These are phyloP conservation scores for Tenthredo distinguenda DNA, from an alignment of 2,888 invertebrate species.

Conservation along the genomic window DNA sequence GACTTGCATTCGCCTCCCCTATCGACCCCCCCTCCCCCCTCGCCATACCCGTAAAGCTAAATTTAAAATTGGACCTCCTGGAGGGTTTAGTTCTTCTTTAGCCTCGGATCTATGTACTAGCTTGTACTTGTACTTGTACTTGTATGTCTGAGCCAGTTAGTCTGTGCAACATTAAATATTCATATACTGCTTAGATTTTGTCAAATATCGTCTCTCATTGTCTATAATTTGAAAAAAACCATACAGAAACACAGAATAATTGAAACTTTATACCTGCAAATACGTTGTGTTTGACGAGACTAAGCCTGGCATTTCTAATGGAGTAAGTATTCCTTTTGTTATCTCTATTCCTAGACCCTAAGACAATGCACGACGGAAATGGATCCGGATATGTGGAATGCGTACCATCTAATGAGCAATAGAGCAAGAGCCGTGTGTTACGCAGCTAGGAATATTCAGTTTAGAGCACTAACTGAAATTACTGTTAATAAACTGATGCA, in stretches of 20 bases:
- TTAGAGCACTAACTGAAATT: constrained; percentile 83
- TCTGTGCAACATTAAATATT: neutral
- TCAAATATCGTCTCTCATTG: neutral
- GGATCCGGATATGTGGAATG: constrained; percentile 85
- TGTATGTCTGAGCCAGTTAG: neutral
- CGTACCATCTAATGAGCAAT: constrained; percentile 85
- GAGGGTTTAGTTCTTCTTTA: constrained; percentile 45
- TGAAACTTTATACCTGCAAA: neutral
- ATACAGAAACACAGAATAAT: neutral
- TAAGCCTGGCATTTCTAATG: constrained; percentile 26
- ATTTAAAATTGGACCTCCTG: constrained; percentile 45
- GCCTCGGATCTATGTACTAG: constrained; percentile 26
- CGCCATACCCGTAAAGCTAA: constrained; percentile 1
- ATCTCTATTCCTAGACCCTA: constrained; percentile 77
- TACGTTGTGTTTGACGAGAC: neutral
- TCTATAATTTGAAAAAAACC: neutral
- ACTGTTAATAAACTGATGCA: constrained; percentile 83
- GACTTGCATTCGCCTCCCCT: constrained; percentile 68
- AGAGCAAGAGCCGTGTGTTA: constrained; percentile 86
- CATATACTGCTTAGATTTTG: neutral
- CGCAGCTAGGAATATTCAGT: constrained; percentile 83
- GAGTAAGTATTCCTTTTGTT: constrained; percentile 53
- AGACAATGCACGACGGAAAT: constrained; percentile 83
- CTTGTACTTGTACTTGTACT: constrained; percentile 1
- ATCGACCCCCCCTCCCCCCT: constrained; percentile 43